Evolutionary conservation across 2,888 invertebrate genomes (phyloP).

Genomic region (Emmelina monodactyla): DNA sequence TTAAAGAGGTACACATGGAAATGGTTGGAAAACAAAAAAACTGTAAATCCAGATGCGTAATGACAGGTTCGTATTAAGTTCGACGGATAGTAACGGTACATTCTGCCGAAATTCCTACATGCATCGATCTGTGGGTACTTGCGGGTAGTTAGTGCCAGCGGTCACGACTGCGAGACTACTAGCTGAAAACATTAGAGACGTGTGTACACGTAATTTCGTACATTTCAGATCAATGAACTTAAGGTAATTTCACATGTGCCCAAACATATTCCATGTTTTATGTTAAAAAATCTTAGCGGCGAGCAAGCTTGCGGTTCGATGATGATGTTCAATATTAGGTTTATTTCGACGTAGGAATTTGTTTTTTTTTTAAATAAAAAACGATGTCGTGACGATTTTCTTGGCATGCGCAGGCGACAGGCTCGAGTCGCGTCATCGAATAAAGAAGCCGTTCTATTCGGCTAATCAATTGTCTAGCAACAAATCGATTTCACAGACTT

Average conservation of each 20-base stretch:
- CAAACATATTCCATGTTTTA: too few relatives aligned
- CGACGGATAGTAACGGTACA: conserved; percentile 40
- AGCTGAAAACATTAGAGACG: conserved; percentile 57
- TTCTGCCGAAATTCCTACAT: conserved; percentile 44
- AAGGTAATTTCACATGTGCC: conserved; percentile 46
- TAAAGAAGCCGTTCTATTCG: conserved; percentile 15
- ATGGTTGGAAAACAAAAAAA: conserved; percentile 18
- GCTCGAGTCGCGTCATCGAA: not conserved
- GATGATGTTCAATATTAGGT: too few relatives aligned
- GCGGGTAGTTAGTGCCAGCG: conserved; percentile 38
- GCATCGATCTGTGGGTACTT: conserved; percentile 43
- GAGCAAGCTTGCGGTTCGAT: too few relatives aligned
- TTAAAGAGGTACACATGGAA: conserved; percentile 1
- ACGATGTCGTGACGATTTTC: conserved; percentile 19
- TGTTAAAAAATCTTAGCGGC: too few relatives aligned
- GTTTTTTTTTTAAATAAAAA: too few relatives aligned
- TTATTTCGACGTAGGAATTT: too few relatives aligned
- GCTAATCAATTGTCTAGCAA: conserved; percentile 13
- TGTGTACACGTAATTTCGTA: conserved; percentile 59
- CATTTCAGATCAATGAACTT: conserved; percentile 57
- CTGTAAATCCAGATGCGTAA: conserved; percentile 28
- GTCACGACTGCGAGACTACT: conserved; percentile 50
- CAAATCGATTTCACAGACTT: conserved; percentile 15
- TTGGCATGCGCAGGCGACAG: conserved; percentile 18
- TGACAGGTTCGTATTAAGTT: conserved; percentile 30